These are phyloP conservation scores for Trissonchulus sp. DNA, from an alignment of 2,888 invertebrate genomes.

Conservation along the genomic window DNA sequence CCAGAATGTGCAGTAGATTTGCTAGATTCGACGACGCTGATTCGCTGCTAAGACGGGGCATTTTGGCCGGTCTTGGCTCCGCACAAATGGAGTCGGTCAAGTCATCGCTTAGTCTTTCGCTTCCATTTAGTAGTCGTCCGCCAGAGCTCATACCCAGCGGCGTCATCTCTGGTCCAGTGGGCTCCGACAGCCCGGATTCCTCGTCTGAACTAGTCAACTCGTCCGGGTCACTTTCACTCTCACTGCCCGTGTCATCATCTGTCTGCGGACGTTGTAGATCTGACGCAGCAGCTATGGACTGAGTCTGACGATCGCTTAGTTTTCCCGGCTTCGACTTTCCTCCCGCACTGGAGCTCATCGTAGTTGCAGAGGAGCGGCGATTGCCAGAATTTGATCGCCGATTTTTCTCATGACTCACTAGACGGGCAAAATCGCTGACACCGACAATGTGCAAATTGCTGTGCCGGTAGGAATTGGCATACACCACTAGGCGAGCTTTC, in stretches of 20 bases:
- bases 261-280: background rate
- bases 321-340: too few species aligned
- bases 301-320: background rate
- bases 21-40: background rate
- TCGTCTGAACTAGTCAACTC: background rate
- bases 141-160: too few species aligned
- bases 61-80: too few species aligned
- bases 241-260: background rate
- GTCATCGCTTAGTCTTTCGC: too few species aligned
- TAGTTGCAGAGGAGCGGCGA: background rate
- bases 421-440: conserved; percentile 1
- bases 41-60: background rate
- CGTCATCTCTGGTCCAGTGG: background rate
- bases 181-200: background rate
- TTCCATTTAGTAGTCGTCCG: too few species aligned
- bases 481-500: conserved; percentile 28
- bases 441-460: conserved; percentile 14
- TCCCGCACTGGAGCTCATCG: background rate
- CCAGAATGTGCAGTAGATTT: background rate
- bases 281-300: background rate
- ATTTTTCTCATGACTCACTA: conserved; percentile 1
- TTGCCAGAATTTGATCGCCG: background rate
- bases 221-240: background rate
- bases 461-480: conserved; percentile 17
- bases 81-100: too few species aligned